A percentile compares a stretch with the other conserved stretches of the same genome.
These are phyloP conservation scores for Sylvicola cinctus DNA, from an alignment of 2,888 invertebrate species.

Conservation along the genomic window DNA sequence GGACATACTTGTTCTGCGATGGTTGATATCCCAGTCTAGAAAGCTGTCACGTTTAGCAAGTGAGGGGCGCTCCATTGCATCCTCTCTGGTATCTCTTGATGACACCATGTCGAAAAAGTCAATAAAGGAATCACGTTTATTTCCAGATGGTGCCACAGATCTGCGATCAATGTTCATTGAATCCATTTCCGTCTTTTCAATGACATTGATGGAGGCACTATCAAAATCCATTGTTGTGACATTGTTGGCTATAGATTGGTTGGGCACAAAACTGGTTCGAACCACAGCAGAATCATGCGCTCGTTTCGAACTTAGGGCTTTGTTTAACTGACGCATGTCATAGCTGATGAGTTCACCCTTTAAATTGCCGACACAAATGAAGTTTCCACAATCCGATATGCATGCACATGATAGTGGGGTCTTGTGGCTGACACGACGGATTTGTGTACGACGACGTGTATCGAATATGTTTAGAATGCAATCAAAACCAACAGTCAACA, in stretches of 20 bases:
- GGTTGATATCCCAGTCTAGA: too few relatives aligned
- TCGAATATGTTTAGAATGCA: constrained; percentile 22
- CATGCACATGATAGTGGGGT: constrained; percentile 18
- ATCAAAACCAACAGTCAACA: constrained; percentile 23
- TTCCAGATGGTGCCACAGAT: neutral
- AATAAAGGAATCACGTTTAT: constrained; percentile 18
- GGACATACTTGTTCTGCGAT: too few relatives aligned
- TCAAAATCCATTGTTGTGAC: neutral
- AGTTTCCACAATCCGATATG: constrained; percentile 20
- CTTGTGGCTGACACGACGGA: constrained; percentile 13
- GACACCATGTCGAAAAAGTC: constrained; percentile 16
- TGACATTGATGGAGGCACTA: neutral
- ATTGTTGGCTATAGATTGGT: neutral
- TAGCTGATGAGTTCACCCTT: constrained; percentile 22
- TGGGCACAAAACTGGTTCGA: constrained; percentile 3
- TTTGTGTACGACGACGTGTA: constrained; percentile 16
- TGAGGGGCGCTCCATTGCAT: too few relatives aligned
- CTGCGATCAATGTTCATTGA: neutral
- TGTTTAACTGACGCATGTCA: constrained; percentile 17
- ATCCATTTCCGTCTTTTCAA: neutral
- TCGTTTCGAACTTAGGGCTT: constrained; percentile 13
- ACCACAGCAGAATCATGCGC: constrained; percentile 13
- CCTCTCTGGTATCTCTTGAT: too few relatives aligned
- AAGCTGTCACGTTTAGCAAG: too few relatives aligned
- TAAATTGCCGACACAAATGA: constrained; percentile 20